phyloP scores from a whole-genome alignment of 35 echinoderm and acorn worm species.

The Lytechinus variegatus region DNA sequence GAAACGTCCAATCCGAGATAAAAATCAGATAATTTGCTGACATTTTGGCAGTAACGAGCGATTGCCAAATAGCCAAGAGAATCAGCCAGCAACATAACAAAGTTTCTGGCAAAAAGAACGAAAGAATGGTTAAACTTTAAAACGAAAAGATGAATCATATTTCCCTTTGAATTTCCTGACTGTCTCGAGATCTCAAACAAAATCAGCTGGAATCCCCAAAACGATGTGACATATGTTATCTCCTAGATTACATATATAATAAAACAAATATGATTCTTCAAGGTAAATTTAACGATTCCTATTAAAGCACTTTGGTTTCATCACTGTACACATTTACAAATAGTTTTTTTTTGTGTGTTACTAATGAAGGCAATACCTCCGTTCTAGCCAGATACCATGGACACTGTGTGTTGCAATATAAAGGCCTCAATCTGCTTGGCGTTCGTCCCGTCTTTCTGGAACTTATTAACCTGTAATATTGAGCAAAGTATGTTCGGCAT shows the following conservation, averaged over 20 bases:
- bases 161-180: neutral
- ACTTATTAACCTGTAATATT: no score
- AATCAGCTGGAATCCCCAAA: neutral
- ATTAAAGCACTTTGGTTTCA: neutral
- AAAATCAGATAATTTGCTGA: neutral
- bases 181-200: neutral
- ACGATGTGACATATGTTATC: neutral
- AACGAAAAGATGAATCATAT: neutral
- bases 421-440: no score
- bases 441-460: no score
- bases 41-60: neutral
- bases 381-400: no score
- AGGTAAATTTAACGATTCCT: neutral
- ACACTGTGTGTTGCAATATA: no score
- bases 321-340: neutral
- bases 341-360: neutral
- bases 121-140: neutral
- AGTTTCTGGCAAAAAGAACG: neutral
- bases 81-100: neutral
- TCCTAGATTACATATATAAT: neutral
- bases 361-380: neutral
- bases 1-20: neutral
- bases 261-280: neutral
- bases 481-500: no score
- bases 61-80: neutral